Percentiles rank a stretch among this genome's conserved stretches.
These are phyloP conservation scores for Zygaena filipendulae DNA, from an alignment of 2,888 invertebrate species.

Conservation along the genomic window DNA sequence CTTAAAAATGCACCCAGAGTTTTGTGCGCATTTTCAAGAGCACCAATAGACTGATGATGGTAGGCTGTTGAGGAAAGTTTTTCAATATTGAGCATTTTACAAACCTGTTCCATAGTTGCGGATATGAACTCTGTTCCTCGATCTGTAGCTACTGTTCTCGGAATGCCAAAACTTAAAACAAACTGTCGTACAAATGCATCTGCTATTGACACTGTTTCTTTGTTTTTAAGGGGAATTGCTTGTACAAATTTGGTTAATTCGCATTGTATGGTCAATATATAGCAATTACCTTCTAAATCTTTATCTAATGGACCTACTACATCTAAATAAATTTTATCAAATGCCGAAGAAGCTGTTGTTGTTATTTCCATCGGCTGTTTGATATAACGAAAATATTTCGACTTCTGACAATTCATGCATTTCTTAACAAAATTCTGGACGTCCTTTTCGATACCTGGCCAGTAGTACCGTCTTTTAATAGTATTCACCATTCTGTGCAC, in stretches of 20 bases:
- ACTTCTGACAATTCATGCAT: conserved; percentile 15
- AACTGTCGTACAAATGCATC: conserved; percentile 10
- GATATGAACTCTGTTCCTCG: conserved; percentile 12
- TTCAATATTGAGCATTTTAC: conserved; percentile 6
- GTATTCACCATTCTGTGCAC: conserved; percentile 10
- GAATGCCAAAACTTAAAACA: conserved; percentile 12
- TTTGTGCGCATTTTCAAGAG: too few species aligned
- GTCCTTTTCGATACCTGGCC: conserved; percentile 12
- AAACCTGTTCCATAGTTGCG: conserved; percentile 5
- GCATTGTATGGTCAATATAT: conserved; percentile 16
- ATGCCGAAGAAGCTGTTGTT: conserved; percentile 10
- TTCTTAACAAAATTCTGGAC: conserved; percentile 12
- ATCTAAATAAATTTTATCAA: conserved; percentile 13
- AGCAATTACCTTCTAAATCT: conserved; percentile 11
- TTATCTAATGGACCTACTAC: conserved; percentile 12
- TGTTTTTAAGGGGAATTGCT: conserved; percentile 6
- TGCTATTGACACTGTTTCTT: conserved; percentile 9
- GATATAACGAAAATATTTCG: conserved; percentile 7
- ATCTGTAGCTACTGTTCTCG: conserved; percentile 9
- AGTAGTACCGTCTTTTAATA: conserved; percentile 8
- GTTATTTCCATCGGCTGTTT: conserved; percentile 14
- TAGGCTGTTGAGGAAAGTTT: conserved; percentile 7
- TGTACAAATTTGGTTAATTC: conserved; percentile 15
- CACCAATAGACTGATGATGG: conserved; percentile 9
- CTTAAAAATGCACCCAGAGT: too few species aligned